These are phyloP conservation scores for Tragelaphus oryx DNA, from an alignment of 2,797 vertebrate genomes.

Conservation along the genomic window DNA sequence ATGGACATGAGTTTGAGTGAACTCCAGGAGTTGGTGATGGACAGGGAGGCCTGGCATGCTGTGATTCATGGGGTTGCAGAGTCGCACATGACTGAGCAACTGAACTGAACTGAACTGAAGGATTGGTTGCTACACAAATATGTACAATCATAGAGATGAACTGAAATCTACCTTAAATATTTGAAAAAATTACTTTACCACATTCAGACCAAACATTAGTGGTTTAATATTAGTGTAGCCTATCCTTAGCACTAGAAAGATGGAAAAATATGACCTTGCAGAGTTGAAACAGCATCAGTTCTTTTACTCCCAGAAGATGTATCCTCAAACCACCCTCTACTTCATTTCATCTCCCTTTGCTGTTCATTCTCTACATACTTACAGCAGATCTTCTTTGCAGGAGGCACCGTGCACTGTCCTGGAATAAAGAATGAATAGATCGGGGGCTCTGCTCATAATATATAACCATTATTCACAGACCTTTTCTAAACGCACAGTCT, in stretches of 20 bases:
- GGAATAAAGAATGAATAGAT: not conserved
- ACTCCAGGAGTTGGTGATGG: too few species aligned
- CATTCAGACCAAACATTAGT: not conserved
- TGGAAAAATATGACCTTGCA: not conserved
- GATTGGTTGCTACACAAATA: not conserved
- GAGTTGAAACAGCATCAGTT: not conserved
- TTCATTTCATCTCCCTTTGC: not conserved
- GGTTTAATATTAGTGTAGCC: not conserved
- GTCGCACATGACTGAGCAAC: too few species aligned
- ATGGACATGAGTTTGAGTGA: too few species aligned
- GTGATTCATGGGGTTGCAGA: too few species aligned
- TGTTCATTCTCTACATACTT: not conserved
- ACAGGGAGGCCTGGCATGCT: too few species aligned
- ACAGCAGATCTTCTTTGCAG: not conserved
- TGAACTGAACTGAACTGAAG: not conserved
- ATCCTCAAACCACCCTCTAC: not conserved
- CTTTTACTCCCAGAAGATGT: not conserved
- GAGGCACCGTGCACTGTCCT: not conserved
- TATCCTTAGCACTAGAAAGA: not conserved
- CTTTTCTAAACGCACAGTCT: not conserved
- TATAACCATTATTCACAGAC: not conserved
- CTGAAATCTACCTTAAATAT: constrained; percentile 7
- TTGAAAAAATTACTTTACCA: not conserved
- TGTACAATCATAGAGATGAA: not conserved
- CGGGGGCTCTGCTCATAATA: not conserved